phyloP scores from a whole-genome alignment of 2,797 vertebrate species.

The Anas capensis region DNA sequence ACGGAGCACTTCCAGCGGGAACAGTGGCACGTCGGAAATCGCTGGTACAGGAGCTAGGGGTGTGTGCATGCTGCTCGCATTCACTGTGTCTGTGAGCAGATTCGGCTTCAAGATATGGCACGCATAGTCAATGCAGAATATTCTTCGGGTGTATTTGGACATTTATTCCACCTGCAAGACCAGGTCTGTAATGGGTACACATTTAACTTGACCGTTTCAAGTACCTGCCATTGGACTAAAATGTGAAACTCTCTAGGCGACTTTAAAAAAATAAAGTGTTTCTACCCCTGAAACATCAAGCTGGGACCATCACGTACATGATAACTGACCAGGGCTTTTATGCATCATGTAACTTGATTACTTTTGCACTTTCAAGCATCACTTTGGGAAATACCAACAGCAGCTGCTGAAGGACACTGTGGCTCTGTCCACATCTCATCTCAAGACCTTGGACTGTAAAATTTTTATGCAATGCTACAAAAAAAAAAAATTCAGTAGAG shows the following conservation, averaged over 20 bases:
- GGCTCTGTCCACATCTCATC: neutral
- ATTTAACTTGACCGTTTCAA: neutral
- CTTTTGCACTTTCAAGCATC: neutral
- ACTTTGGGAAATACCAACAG: neutral
- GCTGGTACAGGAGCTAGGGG: neutral
- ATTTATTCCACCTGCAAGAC: neutral
- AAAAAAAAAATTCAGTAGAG: neutral
- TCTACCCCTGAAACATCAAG: neutral
- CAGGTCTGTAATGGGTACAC: neutral
- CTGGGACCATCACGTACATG: neutral
- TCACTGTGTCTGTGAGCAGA: neutral
- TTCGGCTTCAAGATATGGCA: neutral
- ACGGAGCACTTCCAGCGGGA: neutral
- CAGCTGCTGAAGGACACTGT: neutral
- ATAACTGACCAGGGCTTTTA: neutral
- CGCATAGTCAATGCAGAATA: rapidly evolving
- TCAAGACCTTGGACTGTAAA: neutral
- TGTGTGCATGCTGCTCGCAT: neutral
- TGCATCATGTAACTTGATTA: neutral
- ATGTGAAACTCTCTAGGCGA: neutral
- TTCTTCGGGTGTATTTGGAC: neutral
- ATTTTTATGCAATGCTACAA: neutral
- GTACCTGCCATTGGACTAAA: neutral
- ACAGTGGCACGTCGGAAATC: rapidly evolving
- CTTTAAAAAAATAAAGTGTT: neutral